phyloP scores from a whole-genome alignment of 2,113 vertebrate species.

The Lamprotornis superbus region DNA sequence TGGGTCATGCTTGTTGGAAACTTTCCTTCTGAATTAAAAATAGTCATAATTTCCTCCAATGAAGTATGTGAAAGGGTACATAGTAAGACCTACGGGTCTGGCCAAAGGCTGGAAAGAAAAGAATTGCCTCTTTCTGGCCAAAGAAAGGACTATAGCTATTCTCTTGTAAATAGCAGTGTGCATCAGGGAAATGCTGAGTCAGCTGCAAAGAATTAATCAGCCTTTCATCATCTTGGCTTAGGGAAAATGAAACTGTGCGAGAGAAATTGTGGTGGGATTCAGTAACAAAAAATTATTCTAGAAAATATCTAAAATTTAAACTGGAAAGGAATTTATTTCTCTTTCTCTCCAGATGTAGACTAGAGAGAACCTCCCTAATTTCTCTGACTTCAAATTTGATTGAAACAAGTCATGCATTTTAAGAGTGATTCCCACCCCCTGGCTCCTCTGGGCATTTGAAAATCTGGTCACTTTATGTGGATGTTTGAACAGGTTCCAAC shows the following conservation, averaged over 20 bases:
- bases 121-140: background rate
- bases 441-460: background rate
- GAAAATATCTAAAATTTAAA: background rate
- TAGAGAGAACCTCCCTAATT: background rate
- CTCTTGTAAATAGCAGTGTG: background rate
- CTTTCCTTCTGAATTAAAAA: background rate
- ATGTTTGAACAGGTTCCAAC: background rate
- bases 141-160: background rate
- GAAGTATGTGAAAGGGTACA: background rate
- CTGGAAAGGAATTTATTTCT: background rate
- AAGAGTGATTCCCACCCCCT: background rate
- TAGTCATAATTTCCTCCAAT: background rate
- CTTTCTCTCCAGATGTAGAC: background rate
- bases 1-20: background rate
- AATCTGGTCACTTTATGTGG: background rate
- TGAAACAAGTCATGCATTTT: background rate
- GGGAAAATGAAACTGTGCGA: background rate
- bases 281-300: background rate
- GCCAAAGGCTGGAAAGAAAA: background rate
- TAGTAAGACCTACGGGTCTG: background rate
- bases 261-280: background rate
- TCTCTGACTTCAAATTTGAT: background rate
- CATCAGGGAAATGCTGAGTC: background rate
- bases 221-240: background rate
- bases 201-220: slow-evolving; percentile 12